Evolutionary conservation across 2,797 vertebrate species (phyloP), one percentile per base, ranked within the genome.

Genomic region (Rhincodon typus): DNA sequence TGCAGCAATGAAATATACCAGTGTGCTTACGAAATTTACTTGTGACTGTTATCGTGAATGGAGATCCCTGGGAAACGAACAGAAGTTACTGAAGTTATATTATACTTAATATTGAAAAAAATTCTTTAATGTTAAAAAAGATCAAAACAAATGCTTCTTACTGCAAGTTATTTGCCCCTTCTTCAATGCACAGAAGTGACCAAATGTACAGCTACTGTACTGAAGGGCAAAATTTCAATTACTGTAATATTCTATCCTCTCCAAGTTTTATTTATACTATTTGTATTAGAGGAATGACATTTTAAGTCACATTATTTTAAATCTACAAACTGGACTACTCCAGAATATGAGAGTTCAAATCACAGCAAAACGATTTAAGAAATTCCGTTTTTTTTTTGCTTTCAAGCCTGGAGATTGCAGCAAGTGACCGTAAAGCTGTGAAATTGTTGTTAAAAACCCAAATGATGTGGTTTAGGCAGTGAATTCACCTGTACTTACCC

Each of bases 1-100:
- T 98, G 96, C 99, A 99, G 97, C 99, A 99, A 97, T 99, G 99
- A 96, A 99, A 99, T 10, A 97, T 97, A 0, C 99, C 99, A 0
- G 38, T 86, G 97, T 99, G 99, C 42, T 96, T 96, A 34, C 97
- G 97, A 93, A 98, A 96, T 97, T 97, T 98, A 87, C 95, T 98
- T 96, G 96, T 98, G 96, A 99, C 99, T 0, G 84, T 96, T 97
- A 99, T 96, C 2, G 96, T 95, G 96, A 99, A 99, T 0, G 98
- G 99, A 0, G 99, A 99, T 10, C 98, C 98, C 99, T 99, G 97
- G 34, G n/a, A 30, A 96, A 19, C 50, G 21, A 94, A 27, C 21
- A 94, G 66, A 12, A 46, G 30, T 50, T 94, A 94, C 42, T 69
- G 23, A 94, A 42, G 25, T 70, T 62, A 90, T 12, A 53, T 27